phyloP scores from a whole-genome alignment of 1,140 invertebrate species.

The Eubasilissa regina region DNA sequence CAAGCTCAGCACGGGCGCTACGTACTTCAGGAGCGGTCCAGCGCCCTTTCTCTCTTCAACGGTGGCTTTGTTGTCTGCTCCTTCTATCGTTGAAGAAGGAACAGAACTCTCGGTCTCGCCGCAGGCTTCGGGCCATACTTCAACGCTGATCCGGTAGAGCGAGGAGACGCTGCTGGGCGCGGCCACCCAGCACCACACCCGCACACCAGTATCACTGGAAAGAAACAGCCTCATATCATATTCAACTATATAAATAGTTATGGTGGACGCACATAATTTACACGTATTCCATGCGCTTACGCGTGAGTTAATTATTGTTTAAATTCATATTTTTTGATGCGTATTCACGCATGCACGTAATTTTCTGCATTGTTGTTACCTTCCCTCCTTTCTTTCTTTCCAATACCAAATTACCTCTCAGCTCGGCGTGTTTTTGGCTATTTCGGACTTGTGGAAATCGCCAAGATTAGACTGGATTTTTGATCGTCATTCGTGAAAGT shows the following conservation, averaged over 20 bases:
- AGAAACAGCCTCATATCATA: not conserved
- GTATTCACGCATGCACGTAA: no score
- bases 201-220: not conserved
- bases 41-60: not conserved
- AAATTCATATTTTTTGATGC: no score
- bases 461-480: no score
- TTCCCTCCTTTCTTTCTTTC: no score
- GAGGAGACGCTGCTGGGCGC: not conserved
- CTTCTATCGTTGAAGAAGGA: not conserved
- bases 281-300: no score
- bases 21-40: not conserved
- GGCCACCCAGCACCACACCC: conserved; percentile 18
- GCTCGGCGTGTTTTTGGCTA: no score
- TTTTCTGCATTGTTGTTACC: no score
- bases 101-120: not conserved
- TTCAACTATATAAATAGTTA: not conserved
- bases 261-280: no score
- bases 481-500: no score
- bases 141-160: not conserved
- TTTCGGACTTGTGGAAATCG: no score
- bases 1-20: not conserved
- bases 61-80: not conserved
- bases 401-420: no score
- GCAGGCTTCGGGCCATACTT: not conserved
- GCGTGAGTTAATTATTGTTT: no score